Evolutionary conservation across 2,797 vertebrate genomes (phyloP), one percentile per base, ranked within the genome.

Genomic region (Spheniscus humboldti): DNA sequence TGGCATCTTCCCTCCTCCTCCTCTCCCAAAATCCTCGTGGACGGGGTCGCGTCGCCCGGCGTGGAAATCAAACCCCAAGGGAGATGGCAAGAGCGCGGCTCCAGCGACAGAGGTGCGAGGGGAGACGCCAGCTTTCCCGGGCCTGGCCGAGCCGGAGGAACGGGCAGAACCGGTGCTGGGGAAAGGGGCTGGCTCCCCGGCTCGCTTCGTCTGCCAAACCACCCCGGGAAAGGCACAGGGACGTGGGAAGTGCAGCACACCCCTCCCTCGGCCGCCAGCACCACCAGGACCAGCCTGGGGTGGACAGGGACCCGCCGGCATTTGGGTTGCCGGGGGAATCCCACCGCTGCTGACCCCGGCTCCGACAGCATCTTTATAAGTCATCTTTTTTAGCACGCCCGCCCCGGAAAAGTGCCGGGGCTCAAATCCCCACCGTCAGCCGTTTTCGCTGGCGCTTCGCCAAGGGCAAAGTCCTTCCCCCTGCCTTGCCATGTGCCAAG

Each of bases 391-490:
- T 9, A 53, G 22, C 12, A 1, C 1, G 2, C 13, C 25, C 45
- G 4, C 9, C 48, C 45, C 3, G 13, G 59, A 19, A 25, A 60
- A 76, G 45, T 3, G 24, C 35, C 41, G 3, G 50, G 15, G 33
- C 45, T 33, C 37, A 3, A 19, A 12, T 53, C 72, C 25, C 18
- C 33, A 10, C 69, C 37, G 9, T 6, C 59, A 11, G 45, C 43
- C 66, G 3, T 48, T 35, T 47, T 2, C 20, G 7, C 25, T 25
- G 13, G 60, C 35, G 2, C n/a, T 31, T 16, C 12, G 72, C 80
- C 81, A 8, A 90, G 93, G 88, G 50, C 91, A 90, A 93, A 93
- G 95, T 94, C 93, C 93, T 67, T 63, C 7, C 45, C 20, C 53
- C 2, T 10, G 57, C 76, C 85, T 25, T 8, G 37, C 92, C 52